phyloP scores from a whole-genome alignment of 2,113 vertebrate genomes.

The Solea solea region DNA sequence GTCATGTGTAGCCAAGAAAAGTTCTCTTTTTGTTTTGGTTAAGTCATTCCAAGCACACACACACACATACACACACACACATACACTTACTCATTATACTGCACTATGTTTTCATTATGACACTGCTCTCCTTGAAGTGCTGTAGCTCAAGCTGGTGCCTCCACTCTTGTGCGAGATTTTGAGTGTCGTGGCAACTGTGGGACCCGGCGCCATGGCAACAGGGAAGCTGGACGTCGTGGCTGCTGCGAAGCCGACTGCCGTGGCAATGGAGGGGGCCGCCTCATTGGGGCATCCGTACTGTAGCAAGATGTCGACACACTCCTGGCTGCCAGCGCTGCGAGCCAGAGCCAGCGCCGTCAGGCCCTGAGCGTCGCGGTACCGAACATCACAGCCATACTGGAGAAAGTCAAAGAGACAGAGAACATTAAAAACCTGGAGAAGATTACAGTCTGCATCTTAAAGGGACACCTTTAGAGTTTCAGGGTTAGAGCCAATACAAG shows the following conservation, averaged over 20 bases:
- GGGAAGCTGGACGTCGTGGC: slow-evolving; percentile 80
- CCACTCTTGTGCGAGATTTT: slow-evolving; percentile 87
- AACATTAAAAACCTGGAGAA: slow-evolving; percentile 2
- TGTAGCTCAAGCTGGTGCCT: slow-evolving; percentile 85
- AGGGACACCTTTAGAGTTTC: no score
- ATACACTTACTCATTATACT: slow-evolving; percentile 15
- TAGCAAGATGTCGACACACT: slow-evolving; percentile 91
- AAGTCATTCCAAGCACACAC: slow-evolving; percentile 33
- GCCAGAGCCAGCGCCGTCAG: slow-evolving; percentile 89
- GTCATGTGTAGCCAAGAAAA: slow-evolving; percentile 14
- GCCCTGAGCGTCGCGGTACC: slow-evolving; percentile 87
- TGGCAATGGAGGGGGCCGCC: slow-evolving; percentile 29
- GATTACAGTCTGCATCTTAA: slow-evolving; percentile 11
- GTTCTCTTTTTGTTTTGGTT: slow-evolving; percentile 51
- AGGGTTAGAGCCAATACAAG: no score
- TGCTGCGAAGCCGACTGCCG: slow-evolving; percentile 55
- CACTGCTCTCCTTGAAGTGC: slow-evolving; percentile 82
- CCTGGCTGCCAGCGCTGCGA: slow-evolving; percentile 88
- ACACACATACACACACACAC: slow-evolving; percentile 25
- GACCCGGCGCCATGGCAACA: slow-evolving; percentile 79
- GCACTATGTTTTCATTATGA: slow-evolving; percentile 61
- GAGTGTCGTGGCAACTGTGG: slow-evolving; percentile 81
- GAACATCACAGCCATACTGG: slow-evolving; percentile 94
- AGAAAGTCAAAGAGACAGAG: background rate
- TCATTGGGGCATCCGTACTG: slow-evolving; percentile 91